Percentiles rank a stretch among this genome's conserved stretches.
Evolutionary conservation across 1,140 invertebrate species (phyloP).

Genomic region (Dryas iulia): DNA sequence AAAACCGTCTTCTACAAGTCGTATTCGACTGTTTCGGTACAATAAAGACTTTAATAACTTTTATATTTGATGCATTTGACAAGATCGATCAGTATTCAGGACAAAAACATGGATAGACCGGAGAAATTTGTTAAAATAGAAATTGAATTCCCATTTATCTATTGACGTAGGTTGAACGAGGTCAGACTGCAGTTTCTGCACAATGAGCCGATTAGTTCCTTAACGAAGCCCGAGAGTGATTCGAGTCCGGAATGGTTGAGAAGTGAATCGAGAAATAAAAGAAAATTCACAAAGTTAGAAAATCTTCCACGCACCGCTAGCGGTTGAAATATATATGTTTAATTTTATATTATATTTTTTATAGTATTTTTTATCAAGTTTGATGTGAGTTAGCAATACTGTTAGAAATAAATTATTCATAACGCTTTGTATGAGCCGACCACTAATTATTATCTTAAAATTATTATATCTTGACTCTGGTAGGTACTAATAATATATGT

Average conservation of each 20-base stretch:
- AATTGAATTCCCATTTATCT: slow-evolving; percentile 49
- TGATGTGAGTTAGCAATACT: background rate
- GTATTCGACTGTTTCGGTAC: slow-evolving; percentile 47
- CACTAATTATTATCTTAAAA: no score
- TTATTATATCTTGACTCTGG: no score
- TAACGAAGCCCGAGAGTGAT: slow-evolving; percentile 52
- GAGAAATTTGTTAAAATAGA: slow-evolving; percentile 37
- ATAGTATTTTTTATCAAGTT: background rate
- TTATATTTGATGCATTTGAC: slow-evolving; percentile 43
- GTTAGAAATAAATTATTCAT: no score
- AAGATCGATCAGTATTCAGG: slow-evolving; percentile 13
- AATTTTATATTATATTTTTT: background rate
- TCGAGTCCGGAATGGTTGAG: slow-evolving; percentile 31
- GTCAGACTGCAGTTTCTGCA: slow-evolving; percentile 51
- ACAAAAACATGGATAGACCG: slow-evolving; percentile 15
- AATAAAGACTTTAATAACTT: slow-evolving; percentile 42
- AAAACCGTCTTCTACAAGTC: slow-evolving; percentile 62
- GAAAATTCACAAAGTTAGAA: slow-evolving; percentile 42
- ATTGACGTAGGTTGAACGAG: slow-evolving; percentile 42
- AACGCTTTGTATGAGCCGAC: no score
- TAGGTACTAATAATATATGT: no score
- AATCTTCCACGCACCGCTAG: slow-evolving; percentile 39
- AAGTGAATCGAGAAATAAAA: slow-evolving; percentile 38
- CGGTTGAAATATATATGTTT: slow-evolving; percentile 29
- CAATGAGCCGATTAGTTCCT: slow-evolving; percentile 59